Conservation (phyloP, 1,140 invertebrate genomes). For the Drosophila neocordata region DNA sequence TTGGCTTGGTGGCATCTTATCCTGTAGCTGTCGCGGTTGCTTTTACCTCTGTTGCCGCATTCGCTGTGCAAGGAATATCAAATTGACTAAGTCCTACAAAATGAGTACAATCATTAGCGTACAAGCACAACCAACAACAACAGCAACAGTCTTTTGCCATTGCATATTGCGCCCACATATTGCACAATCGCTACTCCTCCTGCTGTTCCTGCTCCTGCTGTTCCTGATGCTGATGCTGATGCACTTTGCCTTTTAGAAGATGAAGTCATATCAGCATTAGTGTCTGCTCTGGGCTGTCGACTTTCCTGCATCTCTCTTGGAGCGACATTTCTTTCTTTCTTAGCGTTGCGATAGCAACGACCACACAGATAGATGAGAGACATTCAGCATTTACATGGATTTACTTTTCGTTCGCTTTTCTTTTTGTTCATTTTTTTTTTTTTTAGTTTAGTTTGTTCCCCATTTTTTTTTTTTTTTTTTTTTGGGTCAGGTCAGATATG, state of each 20-base stretch:
- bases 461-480: too few species aligned
- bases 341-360: conserved; percentile 23
- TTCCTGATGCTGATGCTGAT: conserved; percentile 41
- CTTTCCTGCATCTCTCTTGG: conserved; percentile 43
- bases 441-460: conserved; percentile 8
- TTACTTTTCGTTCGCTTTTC: background rate
- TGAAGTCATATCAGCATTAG: conserved; percentile 78
- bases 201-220: conserved; percentile 1
- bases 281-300: conserved; percentile 56
- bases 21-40: conserved; percentile 51
- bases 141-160: conserved; percentile 14
- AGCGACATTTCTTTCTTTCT: conserved; percentile 46
- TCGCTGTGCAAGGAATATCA: conserved; percentile 63
- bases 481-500: conserved; percentile 75
- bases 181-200: conserved; percentile 8
- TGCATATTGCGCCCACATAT: conserved; percentile 28
- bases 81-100: conserved; percentile 77
- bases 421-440: background rate
- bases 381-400: conserved; percentile 35
- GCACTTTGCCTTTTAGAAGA: conserved; percentile 66
- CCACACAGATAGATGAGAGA: conserved; percentile 10
- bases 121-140: conserved; percentile 19
- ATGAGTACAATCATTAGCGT: conserved; percentile 80
- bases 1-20: conserved; percentile 64
- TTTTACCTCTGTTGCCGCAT: background rate